phyloP scores from a whole-genome alignment of 2,113 vertebrate species.

The Sciurus niger region DNA sequence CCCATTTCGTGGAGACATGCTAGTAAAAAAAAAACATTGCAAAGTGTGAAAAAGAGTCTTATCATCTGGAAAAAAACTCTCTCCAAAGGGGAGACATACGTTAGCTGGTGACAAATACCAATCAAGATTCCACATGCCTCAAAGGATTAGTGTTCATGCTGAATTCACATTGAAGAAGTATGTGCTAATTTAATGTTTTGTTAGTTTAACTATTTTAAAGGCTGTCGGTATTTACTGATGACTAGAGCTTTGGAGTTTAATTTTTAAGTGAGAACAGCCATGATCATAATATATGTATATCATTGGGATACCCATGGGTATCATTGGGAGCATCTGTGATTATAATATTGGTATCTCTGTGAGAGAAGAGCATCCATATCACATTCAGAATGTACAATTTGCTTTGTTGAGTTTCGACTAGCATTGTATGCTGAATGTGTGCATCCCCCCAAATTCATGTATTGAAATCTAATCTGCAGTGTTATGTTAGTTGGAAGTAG shows the following conservation, averaged over 20 bases:
- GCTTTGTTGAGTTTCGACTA: slow-evolving; percentile 25
- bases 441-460: background rate
- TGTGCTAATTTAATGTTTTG: slow-evolving; percentile 52
- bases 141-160: slow-evolving; percentile 34
- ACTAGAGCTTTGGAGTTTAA: background rate
- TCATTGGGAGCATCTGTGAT: background rate
- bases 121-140: background rate
- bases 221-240: background rate
- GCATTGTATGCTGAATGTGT: background rate
- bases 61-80: slow-evolving; percentile 40
- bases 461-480: background rate
- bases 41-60: slow-evolving; percentile 56
- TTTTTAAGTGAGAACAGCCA: slow-evolving; percentile 37
- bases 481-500: background rate
- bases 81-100: background rate
- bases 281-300: background rate
- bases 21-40: slow-evolving; percentile 68
- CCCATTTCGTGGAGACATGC: slow-evolving; percentile 63
- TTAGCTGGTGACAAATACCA: slow-evolving; percentile 22
- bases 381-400: background rate
- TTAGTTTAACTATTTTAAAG: slow-evolving; percentile 1
- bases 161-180: slow-evolving; percentile 38
- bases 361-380: too few relatives aligned
- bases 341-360: background rate
- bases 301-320: background rate